These are phyloP conservation scores for Scaptomyza hsui DNA, from an alignment of 1,140 invertebrate genomes.

Conservation along the genomic window DNA sequence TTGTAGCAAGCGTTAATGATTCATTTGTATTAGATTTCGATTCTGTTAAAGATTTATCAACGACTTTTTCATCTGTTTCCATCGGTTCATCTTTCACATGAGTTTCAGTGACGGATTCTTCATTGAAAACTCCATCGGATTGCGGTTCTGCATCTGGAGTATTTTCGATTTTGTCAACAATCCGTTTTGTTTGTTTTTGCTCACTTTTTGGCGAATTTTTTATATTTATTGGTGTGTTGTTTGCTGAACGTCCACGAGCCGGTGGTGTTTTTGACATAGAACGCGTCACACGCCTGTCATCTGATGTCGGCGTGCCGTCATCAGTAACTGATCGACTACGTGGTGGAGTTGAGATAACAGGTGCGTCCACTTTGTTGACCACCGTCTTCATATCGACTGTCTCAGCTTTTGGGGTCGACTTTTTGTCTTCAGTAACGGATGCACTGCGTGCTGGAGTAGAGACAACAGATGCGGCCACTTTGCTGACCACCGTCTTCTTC, in stretches of 20 bases:
- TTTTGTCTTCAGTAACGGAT: too few relatives aligned
- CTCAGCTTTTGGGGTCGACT: too few relatives aligned
- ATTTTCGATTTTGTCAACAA: not conserved
- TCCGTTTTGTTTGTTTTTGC: slow-evolving; percentile 5
- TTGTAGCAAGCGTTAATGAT: not conserved
- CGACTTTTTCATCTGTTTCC: not conserved
- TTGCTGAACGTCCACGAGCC: slow-evolving; percentile 4
- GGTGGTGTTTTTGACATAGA: slow-evolving; percentile 70
- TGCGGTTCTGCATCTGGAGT: not conserved
- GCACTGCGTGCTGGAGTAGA: too few relatives aligned
- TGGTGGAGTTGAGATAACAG: not conserved
- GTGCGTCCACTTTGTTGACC: too few relatives aligned
- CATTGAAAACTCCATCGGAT: not conserved
- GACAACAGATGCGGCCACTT: too few relatives aligned
- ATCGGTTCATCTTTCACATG: not conserved
- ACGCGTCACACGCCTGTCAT: slow-evolving; percentile 49
- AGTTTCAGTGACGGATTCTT: not conserved
- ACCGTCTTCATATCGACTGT: too few relatives aligned
- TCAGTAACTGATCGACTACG: not conserved
- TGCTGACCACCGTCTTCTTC: too few relatives aligned
- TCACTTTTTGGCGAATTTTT: slow-evolving; percentile 7
- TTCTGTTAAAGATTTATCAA: not conserved
- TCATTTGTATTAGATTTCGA: not conserved
- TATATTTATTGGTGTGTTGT: slow-evolving; percentile 14
- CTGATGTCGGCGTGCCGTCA: not conserved